A percentile compares a stretch with the other conserved stretches of the same genome.
Conservation (phyloP, 92 coral and sea anemone species). For the Palythoa heliodiscus region DNA sequence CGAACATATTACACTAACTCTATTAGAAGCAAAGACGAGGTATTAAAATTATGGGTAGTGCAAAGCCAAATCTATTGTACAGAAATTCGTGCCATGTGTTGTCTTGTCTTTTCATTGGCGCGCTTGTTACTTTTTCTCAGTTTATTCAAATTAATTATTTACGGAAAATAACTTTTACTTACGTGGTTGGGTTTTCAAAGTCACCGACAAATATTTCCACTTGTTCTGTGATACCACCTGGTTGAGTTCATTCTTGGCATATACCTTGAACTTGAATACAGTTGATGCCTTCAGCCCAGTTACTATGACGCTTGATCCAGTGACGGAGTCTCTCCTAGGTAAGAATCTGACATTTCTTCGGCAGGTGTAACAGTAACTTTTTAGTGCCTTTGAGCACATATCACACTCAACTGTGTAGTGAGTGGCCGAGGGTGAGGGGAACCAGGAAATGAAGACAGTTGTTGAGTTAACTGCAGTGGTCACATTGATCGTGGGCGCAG, state of each 20-base stretch:
- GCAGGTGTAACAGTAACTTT: conserved; percentile 9
- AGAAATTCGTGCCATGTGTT: no score
- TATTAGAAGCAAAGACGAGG: no score
- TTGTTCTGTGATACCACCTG: conserved; percentile 3
- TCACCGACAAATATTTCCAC: background rate
- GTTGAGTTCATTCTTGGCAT: conserved; percentile 19
- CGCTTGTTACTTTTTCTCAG: no score
- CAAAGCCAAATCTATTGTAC: no score
- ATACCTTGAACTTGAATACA: conserved; percentile 2
- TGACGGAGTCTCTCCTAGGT: background rate
- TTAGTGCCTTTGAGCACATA: conserved; percentile 6
- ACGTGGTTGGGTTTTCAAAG: background rate
- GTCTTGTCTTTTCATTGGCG: no score
- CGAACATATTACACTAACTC: no score
- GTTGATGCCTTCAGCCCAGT: conserved; percentile 17
- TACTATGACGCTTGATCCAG: background rate
- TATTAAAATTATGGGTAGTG: no score
- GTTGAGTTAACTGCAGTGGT: conserved; percentile 6
- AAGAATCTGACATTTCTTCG: conserved; percentile 13
- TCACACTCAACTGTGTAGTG: conserved; percentile 1
- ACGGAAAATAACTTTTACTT: background rate
- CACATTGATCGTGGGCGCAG: conserved; percentile 1
- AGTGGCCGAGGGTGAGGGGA: background rate
- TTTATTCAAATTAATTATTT: no score
- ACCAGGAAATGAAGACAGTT: background rate